A percentile compares a stretch with the other conserved stretches of the same genome.
These are phyloP conservation scores for Caprella mutica DNA, from an alignment of 2,888 invertebrate species.

Conservation along the genomic window DNA sequence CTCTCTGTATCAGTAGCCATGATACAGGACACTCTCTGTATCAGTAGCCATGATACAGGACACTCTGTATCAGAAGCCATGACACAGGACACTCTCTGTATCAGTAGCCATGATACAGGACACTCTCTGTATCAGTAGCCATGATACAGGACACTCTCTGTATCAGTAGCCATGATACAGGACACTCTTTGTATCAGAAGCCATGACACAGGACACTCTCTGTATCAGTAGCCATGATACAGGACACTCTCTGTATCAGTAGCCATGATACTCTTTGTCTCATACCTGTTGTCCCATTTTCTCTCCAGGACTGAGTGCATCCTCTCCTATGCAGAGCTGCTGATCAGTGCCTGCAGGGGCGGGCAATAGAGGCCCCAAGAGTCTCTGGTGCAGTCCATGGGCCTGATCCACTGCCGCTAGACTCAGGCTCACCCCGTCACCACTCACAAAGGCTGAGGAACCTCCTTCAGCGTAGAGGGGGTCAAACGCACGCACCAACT, in stretches of 20 bases:
- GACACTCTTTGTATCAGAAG: too few relatives aligned
- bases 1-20: too few relatives aligned
- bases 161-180: too few relatives aligned
- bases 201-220: too few relatives aligned
- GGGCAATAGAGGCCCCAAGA: conserved; percentile 36
- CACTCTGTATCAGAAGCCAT: neutral
- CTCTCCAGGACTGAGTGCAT: conserved; percentile 25
- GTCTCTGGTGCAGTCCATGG: conserved; percentile 28
- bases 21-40: too few relatives aligned
- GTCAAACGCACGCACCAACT: conserved; percentile 32
- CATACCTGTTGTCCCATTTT: conserved; percentile 31
- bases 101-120: too few relatives aligned
- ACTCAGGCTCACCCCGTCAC: conserved; percentile 23
- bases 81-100: too few relatives aligned
- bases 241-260: too few relatives aligned
- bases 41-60: neutral
- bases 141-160: too few relatives aligned
- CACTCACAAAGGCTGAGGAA: conserved; percentile 16
- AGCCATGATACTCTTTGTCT: too few relatives aligned
- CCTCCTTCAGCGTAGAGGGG: conserved; percentile 19
- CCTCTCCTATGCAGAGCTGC: conserved; percentile 14
- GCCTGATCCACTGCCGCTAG: conserved; percentile 18
- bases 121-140: too few relatives aligned
- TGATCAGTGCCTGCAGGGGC: conserved; percentile 16
- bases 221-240: too few relatives aligned